These are phyloP conservation scores for Ailuropoda melanoleuca DNA, from an alignment of 2,113 vertebrate species.

Conservation along the genomic window DNA sequence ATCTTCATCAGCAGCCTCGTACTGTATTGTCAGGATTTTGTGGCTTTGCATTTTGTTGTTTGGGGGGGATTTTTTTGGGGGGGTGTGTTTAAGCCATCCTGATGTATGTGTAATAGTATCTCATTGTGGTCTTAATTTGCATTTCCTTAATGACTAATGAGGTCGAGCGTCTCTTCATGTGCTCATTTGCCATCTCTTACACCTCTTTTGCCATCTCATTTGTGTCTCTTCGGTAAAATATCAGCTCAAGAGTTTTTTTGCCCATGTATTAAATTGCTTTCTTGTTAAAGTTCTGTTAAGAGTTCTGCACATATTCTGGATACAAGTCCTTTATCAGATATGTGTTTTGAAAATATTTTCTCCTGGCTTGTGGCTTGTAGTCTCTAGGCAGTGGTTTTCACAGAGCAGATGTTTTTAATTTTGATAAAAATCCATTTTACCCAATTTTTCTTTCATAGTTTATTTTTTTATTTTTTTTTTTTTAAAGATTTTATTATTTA, in stretches of 20 bases:
- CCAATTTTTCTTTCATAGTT: constrained; percentile 16
- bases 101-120: neutral
- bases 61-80: neutral
- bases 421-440: constrained; percentile 52
- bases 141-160: neutral
- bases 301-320: neutral
- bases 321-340: constrained; percentile 27
- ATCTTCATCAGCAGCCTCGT: neutral
- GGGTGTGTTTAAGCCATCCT: neutral
- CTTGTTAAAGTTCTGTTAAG: neutral
- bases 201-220: neutral
- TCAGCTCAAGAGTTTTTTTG: neutral
- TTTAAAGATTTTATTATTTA: no score
- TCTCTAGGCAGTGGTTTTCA: constrained; percentile 50
- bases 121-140: neutral
- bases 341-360: constrained; percentile 50
- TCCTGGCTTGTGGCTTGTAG: constrained; percentile 17
- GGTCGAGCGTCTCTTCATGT: neutral
- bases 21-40: neutral
- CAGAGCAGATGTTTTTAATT: constrained; percentile 62
- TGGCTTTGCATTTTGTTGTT: neutral
- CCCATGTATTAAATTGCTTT: neutral
- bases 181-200: neutral
- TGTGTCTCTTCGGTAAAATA: neutral
- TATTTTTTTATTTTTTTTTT: no score